Percentiles rank a stretch among this genome's conserved stretches.
Evolutionary conservation across 2,888 invertebrate species (phyloP).

Genomic region (Pheosia tremula): DNA sequence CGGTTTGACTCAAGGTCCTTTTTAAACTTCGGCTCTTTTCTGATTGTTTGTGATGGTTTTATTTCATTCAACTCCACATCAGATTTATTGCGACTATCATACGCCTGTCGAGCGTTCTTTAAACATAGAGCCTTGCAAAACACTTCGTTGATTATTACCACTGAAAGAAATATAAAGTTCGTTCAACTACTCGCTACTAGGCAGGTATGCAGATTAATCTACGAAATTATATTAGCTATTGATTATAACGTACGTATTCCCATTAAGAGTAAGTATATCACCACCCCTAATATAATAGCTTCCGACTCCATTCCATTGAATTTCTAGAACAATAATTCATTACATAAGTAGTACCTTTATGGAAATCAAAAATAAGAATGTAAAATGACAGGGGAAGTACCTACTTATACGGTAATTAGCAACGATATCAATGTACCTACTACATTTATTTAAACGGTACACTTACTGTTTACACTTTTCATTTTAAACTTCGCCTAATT

Average conservation of each 20-base stretch:
- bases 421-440: too few relatives aligned
- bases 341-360: neutral
- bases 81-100: slow-evolving; percentile 9
- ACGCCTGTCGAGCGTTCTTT: slow-evolving; percentile 22
- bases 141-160: slow-evolving; percentile 1
- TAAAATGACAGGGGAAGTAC: too few relatives aligned
- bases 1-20: slow-evolving; percentile 4
- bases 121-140: slow-evolving; percentile 4
- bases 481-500: too few relatives aligned
- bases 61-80: slow-evolving; percentile 30
- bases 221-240: too few relatives aligned
- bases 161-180: neutral
- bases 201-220: too few relatives aligned
- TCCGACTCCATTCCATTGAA: slow-evolving; percentile 1
- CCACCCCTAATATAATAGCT: neutral
- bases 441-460: too few relatives aligned
- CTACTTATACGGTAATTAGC: too few relatives aligned
- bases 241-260: neutral
- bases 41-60: slow-evolving; percentile 6
- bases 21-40: slow-evolving; percentile 12
- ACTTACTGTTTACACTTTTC: too few relatives aligned
- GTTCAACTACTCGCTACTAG: neutral
- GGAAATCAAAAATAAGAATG: neutral
- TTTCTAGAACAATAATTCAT: neutral
- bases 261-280: slow-evolving; percentile 2